Evolutionary conservation across 2,888 invertebrate species (phyloP).

Genomic region (Lasioglossum pauxillum): DNA sequence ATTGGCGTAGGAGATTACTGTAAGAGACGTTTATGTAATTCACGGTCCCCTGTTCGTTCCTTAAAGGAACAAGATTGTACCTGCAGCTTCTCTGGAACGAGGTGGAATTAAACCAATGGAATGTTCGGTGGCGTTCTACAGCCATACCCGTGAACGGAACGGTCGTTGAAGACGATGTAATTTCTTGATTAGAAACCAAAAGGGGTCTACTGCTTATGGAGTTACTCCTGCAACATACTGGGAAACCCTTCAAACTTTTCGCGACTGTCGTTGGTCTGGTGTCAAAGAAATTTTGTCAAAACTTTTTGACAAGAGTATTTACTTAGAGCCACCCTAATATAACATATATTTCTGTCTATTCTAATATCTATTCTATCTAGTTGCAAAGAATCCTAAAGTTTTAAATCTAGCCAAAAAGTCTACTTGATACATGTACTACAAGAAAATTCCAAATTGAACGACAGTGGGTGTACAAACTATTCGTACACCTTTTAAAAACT

Average conservation of each 20-base stretch:
- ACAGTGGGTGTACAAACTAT: too few relatives aligned
- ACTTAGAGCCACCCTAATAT: too few relatives aligned
- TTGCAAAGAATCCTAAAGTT: too few relatives aligned
- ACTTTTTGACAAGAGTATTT: too few relatives aligned
- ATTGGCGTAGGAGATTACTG: slow-evolving; percentile 60
- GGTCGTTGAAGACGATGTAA: slow-evolving; percentile 30
- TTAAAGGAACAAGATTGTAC: slow-evolving; percentile 41
- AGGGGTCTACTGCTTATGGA: not conserved
- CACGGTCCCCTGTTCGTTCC: slow-evolving; percentile 56
- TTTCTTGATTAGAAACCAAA: slow-evolving; percentile 30
- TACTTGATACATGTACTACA: not conserved
- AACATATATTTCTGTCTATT: too few relatives aligned
- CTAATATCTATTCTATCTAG: too few relatives aligned
- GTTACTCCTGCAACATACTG: not conserved
- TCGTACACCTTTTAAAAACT: too few relatives aligned
- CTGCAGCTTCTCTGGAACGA: slow-evolving; percentile 27
- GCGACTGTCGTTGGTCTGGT: too few relatives aligned
- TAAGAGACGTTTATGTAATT: slow-evolving; percentile 59
- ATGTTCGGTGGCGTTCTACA: slow-evolving; percentile 31
- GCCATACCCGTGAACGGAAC: slow-evolving; percentile 8
- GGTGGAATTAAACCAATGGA: slow-evolving; percentile 44
- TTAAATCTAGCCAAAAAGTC: not conserved
- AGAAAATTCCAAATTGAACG: not conserved
- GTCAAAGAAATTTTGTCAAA: too few relatives aligned
- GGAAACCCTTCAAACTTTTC: not conserved